These are phyloP conservation scores for Chloroclysta siterata DNA, from an alignment of 2,888 invertebrate species.

Conservation along the genomic window DNA sequence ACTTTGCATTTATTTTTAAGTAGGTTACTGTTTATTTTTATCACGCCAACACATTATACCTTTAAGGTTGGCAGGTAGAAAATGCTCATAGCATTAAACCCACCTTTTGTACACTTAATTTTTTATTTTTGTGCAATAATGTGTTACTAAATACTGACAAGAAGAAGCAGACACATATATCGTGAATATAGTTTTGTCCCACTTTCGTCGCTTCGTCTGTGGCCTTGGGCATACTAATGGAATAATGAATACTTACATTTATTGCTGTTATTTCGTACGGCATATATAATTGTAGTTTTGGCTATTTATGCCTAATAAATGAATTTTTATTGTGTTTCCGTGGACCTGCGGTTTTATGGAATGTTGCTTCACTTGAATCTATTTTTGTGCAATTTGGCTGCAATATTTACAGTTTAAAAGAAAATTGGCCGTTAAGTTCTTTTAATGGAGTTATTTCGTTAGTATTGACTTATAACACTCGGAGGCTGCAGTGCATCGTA, in stretches of 20 bases:
- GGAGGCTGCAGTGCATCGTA: too few relatives aligned
- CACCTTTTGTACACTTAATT: too few relatives aligned
- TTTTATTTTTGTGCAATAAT: too few relatives aligned
- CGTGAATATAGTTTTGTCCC: conserved; percentile 20
- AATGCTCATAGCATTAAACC: too few relatives aligned
- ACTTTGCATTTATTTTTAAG: too few relatives aligned
- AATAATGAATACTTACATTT: conserved; percentile 28
- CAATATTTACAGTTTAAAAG: conserved; percentile 1
- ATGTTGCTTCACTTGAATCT: conserved; percentile 14
- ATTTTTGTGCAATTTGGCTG: conserved; percentile 11
- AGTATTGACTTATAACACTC: too few relatives aligned
- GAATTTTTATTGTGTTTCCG: conserved; percentile 15
- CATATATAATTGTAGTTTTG: conserved; percentile 12
- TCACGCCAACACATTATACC: too few relatives aligned
- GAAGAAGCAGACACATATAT: conserved; percentile 11
- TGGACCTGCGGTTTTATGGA: conserved; percentile 2
- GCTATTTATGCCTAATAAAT: conserved; percentile 12
- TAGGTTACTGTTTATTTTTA: too few relatives aligned
- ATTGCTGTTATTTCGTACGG: conserved; percentile 22
- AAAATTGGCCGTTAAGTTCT: background rate
- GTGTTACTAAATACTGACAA: too few relatives aligned
- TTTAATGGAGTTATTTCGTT: background rate
- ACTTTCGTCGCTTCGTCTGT: conserved; percentile 21
- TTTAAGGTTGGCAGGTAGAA: too few relatives aligned
- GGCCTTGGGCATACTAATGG: conserved; percentile 23